Conservation (phyloP, 2,888 invertebrate species). For the Steromphala cineraria region DNA sequence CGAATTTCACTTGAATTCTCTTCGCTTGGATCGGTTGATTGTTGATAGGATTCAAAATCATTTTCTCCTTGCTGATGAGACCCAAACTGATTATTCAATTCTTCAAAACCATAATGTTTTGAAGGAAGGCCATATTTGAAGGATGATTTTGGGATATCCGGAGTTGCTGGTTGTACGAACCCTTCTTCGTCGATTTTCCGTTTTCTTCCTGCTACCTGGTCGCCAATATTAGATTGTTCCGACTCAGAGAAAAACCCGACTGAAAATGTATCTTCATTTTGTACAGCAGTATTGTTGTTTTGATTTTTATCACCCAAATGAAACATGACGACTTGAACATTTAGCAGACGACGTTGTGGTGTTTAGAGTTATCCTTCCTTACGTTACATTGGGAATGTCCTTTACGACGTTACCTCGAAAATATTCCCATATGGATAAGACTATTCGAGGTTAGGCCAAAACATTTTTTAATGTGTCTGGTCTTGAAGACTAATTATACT, state of each 20-base stretch:
- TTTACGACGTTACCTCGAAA: no score
- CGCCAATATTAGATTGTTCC: not conserved
- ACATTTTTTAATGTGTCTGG: no score
- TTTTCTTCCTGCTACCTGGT: not conserved
- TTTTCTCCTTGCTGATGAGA: no score
- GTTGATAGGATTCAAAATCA: not conserved
- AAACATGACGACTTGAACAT: not conserved
- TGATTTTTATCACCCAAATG: not conserved
- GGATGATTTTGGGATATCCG: conserved; percentile 3
- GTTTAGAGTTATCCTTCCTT: no score
- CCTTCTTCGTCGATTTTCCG: not conserved
- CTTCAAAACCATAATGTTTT: not conserved
- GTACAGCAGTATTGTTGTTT: not conserved
- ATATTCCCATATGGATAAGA: no score
- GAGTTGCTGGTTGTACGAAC: conserved; percentile 9
- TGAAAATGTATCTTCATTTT: not conserved
- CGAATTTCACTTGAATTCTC: not conserved
- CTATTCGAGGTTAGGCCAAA: no score
- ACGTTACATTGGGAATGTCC: no score
- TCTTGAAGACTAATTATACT: no score
- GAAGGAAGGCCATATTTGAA: conserved; percentile 4
- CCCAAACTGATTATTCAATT: not conserved
- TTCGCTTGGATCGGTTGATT: not conserved
- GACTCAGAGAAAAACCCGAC: not conserved
- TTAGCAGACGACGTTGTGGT: no score